A percentile compares a stretch with the other conserved stretches of the same genome.
Conservation (phyloP, 2,113 vertebrate species). For the Coturnix japonica region DNA sequence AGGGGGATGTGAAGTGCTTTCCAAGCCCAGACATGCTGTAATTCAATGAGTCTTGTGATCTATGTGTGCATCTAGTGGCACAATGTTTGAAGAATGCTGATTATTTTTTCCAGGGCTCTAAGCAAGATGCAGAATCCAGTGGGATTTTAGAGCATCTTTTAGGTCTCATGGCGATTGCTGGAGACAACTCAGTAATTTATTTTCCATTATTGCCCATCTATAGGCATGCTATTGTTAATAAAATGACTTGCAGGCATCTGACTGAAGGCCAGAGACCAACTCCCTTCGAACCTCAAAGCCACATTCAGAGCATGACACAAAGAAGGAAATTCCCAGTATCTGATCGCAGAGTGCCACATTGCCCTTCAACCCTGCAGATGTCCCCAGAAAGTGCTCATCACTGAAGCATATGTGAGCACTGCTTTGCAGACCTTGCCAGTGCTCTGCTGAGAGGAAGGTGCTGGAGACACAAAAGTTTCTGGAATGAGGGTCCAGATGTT, state of each 20-base stretch:
- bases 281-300: not conserved
- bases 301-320: not conserved
- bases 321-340: not conserved
- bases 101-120: not conserved
- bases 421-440: not conserved
- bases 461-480: not conserved
- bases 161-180: not conserved
- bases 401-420: accelerated
- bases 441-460: not conserved
- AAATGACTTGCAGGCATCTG: not conserved
- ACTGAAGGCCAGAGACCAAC: not conserved
- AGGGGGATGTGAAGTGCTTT: not conserved
- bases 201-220: not conserved
- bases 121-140: not conserved
- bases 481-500: conserved; percentile 40
- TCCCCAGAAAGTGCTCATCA: not conserved
- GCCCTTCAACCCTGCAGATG: not conserved
- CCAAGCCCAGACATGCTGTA: not conserved
- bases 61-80: not conserved
- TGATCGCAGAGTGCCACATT: not conserved
- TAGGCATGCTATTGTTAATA: not conserved
- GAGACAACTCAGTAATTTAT: not conserved
- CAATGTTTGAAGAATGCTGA: not conserved
- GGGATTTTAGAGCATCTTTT: not conserved
- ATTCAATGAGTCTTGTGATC: not conserved